phyloP scores from a whole-genome alignment of 1,140 invertebrate species.

The Drosophila pseudoananassae region DNA sequence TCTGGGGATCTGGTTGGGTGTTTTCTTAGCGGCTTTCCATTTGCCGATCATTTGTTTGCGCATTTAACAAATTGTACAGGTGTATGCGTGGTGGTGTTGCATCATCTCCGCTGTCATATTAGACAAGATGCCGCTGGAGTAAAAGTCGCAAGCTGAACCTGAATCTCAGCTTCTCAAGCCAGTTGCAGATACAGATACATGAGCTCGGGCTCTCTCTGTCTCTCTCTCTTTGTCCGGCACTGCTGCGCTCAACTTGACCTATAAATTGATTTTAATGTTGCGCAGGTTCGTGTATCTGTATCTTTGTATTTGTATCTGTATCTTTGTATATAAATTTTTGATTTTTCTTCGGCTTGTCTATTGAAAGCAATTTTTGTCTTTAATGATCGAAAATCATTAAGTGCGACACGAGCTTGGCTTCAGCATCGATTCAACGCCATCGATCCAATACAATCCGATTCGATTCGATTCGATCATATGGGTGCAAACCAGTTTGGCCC shows the following conservation, averaged over 20 bases:
- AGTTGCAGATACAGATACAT: slow-evolving; percentile 43
- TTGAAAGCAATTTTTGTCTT: slow-evolving; percentile 57
- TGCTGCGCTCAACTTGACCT: slow-evolving; percentile 75
- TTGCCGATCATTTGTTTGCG: slow-evolving; percentile 58
- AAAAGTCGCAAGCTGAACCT: slow-evolving; percentile 72
- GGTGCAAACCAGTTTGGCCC: slow-evolving; percentile 63
- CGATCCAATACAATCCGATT: slow-evolving; percentile 4
- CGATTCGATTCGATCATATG: slow-evolving; percentile 31
- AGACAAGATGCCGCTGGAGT: slow-evolving; percentile 70
- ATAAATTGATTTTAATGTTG: slow-evolving; percentile 81
- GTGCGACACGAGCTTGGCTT: slow-evolving; percentile 51
- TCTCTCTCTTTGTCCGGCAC: background rate
- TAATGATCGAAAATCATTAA: slow-evolving; percentile 64
- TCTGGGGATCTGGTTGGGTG: slow-evolving; percentile 7
- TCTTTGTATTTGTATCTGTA: slow-evolving; percentile 6
- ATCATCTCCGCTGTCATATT: slow-evolving; percentile 67
- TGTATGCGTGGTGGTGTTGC: slow-evolving; percentile 40
- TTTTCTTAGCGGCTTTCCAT: slow-evolving; percentile 44
- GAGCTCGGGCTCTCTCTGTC: background rate
- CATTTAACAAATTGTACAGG: slow-evolving; percentile 30
- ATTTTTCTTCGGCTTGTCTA: slow-evolving; percentile 38
- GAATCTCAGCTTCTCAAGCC: slow-evolving; percentile 60
- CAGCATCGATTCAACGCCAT: slow-evolving; percentile 28
- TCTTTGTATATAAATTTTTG: slow-evolving; percentile 22
- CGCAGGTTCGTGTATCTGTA: slow-evolving; percentile 59